These are phyloP conservation scores for Xyrichtys novacula DNA, from an alignment of 2,797 vertebrate species.

Conservation along the genomic window DNA sequence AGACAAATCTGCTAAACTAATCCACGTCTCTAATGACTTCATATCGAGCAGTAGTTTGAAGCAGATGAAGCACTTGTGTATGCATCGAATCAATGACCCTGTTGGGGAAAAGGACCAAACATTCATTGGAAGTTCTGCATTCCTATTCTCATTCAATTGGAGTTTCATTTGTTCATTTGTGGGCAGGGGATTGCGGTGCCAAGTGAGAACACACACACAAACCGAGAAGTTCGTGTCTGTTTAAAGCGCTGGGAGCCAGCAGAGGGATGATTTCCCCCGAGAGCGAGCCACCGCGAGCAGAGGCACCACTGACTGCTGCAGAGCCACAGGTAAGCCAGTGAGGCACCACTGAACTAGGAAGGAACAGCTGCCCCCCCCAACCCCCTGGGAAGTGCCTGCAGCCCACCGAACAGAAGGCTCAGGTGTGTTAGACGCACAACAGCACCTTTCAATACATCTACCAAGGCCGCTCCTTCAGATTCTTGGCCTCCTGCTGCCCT, in stretches of 20 bases:
- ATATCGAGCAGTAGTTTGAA: slow-evolving; percentile 47
- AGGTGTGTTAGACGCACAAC: slow-evolving; percentile 72
- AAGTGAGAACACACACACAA: slow-evolving; percentile 34
- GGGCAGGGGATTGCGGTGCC: slow-evolving; percentile 49
- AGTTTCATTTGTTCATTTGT: slow-evolving; percentile 74
- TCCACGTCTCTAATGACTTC: slow-evolving; percentile 50
- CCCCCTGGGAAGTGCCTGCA: slow-evolving; percentile 63
- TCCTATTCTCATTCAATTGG: slow-evolving; percentile 72
- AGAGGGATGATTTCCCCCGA: slow-evolving; percentile 75
- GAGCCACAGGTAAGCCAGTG: slow-evolving; percentile 77
- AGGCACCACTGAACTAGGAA: slow-evolving; percentile 62
- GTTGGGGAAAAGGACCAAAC: slow-evolving; percentile 3
- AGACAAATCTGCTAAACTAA: slow-evolving; percentile 25
- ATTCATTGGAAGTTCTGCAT: slow-evolving; percentile 58
- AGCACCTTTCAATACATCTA: slow-evolving; percentile 64
- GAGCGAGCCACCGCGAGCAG: slow-evolving; percentile 60
- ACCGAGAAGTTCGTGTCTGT: slow-evolving; percentile 45
- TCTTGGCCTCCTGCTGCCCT: slow-evolving; percentile 59
- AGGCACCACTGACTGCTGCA: slow-evolving; percentile 66
- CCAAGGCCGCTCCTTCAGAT: slow-evolving; percentile 54
- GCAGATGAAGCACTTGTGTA: slow-evolving; percentile 46
- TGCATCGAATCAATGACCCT: slow-evolving; percentile 59
- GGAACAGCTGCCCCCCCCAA: slow-evolving; percentile 76
- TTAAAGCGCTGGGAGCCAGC: slow-evolving; percentile 68
- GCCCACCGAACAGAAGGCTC: slow-evolving; percentile 65